phyloP scores from a whole-genome alignment of 2,797 vertebrate genomes.

The Propithecus deckenii region DNA sequence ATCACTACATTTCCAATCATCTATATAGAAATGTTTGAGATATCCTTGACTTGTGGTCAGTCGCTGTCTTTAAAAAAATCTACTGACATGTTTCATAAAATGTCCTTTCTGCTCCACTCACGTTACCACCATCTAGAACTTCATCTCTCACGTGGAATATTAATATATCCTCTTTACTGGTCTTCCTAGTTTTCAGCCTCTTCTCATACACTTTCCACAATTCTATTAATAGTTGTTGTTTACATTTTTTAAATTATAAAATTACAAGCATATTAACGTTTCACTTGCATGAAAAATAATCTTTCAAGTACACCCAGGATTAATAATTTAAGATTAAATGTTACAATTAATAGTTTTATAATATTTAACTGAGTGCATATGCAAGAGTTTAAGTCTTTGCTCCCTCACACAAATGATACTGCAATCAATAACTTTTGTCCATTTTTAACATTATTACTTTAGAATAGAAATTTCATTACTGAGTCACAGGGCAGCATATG shows the following conservation, averaged over 20 bases:
- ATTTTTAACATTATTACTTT: not conserved
- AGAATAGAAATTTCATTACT: not conserved
- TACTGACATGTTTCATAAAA: not conserved
- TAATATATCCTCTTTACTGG: not conserved
- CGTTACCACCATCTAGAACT: not conserved
- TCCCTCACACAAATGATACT: not conserved
- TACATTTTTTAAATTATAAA: not conserved
- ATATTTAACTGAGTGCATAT: not conserved
- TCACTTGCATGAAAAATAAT: not conserved
- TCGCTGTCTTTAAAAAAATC: constrained; percentile 26
- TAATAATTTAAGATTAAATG: not conserved
- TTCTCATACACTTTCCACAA: not conserved
- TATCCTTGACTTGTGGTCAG: not conserved
- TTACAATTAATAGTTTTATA: not conserved
- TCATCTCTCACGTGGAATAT: not conserved
- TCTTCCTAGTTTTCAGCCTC: not conserved
- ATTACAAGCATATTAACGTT: not conserved
- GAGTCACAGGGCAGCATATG: not conserved
- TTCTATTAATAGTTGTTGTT: not conserved
- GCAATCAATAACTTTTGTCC: not conserved
- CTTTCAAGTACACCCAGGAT: not conserved
- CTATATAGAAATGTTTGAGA: not conserved
- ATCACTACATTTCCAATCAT: not conserved
- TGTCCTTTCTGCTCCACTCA: not conserved
- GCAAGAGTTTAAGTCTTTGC: not conserved